phyloP scores from a whole-genome alignment of 2,113 vertebrate genomes.

The Myocastor coypus region DNA sequence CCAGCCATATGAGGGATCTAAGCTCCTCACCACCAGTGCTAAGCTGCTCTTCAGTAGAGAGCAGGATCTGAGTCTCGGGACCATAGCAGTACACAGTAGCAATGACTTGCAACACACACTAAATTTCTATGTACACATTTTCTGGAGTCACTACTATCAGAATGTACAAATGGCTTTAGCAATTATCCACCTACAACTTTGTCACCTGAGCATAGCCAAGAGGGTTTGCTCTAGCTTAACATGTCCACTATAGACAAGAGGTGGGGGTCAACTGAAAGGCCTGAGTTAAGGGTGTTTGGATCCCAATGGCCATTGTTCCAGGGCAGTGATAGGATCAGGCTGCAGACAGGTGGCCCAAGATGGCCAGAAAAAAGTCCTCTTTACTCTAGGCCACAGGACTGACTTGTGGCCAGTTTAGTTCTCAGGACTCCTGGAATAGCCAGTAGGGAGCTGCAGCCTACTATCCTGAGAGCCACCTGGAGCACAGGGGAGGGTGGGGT shows the following conservation, averaged over 20 bases:
- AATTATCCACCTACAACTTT: fast-evolving
- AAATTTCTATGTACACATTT: fast-evolving
- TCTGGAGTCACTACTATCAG: fast-evolving
- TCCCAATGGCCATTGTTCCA: neutral
- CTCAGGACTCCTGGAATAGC: neutral
- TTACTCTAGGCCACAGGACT: neutral
- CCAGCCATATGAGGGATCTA: no score
- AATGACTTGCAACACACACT: neutral
- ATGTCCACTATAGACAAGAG: neutral
- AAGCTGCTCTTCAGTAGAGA: neutral
- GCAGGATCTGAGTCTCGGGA: fast-evolving
- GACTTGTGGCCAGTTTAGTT: neutral
- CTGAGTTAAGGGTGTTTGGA: no score
- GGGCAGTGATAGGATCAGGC: neutral
- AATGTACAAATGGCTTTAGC: neutral
- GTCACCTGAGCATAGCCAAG: neutral
- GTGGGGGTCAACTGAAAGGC: neutral
- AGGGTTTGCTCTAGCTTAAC: neutral
- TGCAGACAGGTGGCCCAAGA: neutral
- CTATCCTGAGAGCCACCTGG: fast-evolving
- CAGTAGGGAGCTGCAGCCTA: neutral
- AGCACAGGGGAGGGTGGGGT: neutral
- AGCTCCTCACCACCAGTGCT: neutral
- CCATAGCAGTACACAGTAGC: fast-evolving
- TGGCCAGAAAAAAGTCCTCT: neutral